phyloP scores from a whole-genome alignment of 2,888 invertebrate species.

The Neria commutata region DNA sequence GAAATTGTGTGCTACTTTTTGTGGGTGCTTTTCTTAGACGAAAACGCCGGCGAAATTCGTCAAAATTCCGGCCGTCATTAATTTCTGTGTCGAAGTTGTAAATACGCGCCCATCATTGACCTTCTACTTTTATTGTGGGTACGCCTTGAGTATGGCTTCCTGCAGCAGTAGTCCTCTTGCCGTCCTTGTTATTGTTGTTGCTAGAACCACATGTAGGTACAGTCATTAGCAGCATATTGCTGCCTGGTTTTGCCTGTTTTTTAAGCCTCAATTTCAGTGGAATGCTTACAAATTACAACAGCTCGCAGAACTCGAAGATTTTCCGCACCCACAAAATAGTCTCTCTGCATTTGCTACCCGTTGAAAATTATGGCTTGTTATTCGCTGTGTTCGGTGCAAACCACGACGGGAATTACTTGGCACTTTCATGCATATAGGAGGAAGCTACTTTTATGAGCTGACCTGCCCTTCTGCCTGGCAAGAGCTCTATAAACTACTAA shows the following conservation, averaged over 20 bases:
- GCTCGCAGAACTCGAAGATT: no score
- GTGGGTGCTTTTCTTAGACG: no score
- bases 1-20: not conserved
- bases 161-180: not conserved
- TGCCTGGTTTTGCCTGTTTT: not conserved
- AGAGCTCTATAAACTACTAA: constrained; percentile 46
- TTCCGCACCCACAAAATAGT: constrained; percentile 40
- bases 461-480: no score
- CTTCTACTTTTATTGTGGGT: constrained; percentile 43
- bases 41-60: constrained; percentile 4
- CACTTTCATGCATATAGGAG: constrained; percentile 29
- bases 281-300: no score
- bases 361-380: constrained; percentile 3
- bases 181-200: constrained; percentile 19
- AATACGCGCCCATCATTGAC: constrained; percentile 36
- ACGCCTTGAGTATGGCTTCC: constrained; percentile 7
- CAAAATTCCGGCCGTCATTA: constrained; percentile 23
- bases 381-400: constrained; percentile 24
- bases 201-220: constrained; percentile 7
- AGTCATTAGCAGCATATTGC: not conserved
- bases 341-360: not conserved
- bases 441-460: constrained; percentile 32
- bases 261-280: not conserved
- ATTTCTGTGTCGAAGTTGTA: not conserved
- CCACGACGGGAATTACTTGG: constrained; percentile 36